A percentile compares a stretch with the other conserved stretches of the same genome.
Conservation (phyloP, 2,113 vertebrate genomes). For the Anguilla japonica region DNA sequence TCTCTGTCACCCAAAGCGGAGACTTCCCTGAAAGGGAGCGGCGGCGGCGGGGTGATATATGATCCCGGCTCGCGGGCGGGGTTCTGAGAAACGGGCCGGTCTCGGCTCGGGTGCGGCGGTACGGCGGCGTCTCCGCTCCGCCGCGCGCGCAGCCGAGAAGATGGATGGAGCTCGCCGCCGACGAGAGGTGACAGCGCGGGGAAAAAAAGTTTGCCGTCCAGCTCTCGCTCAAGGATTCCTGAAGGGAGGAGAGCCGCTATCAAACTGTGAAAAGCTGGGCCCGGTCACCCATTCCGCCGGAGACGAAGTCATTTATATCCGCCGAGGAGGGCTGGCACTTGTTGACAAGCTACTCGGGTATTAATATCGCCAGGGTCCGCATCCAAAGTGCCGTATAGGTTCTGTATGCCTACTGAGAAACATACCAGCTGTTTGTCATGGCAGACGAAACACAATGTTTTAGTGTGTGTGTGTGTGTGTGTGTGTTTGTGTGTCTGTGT, state of each 20-base stretch:
- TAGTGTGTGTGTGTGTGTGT: not conserved
- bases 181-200: not conserved
- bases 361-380: not conserved
- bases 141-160: not conserved
- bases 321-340: not conserved
- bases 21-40: slow-evolving; percentile 3
- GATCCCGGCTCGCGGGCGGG: not conserved
- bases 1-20: not conserved
- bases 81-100: not conserved
- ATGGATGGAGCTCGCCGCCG: slow-evolving; percentile 7
- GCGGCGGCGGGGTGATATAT: not conserved
- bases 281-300: not conserved
- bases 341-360: slow-evolving; percentile 1
- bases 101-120: not conserved
- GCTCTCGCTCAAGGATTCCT: not conserved
- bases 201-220: slow-evolving; percentile 2
- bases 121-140: not conserved
- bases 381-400: not conserved
- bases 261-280: not conserved
- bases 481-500: not conserved
- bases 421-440: not conserved
- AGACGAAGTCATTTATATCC: not conserved
- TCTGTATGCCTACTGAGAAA: not conserved
- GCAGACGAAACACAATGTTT: not conserved
- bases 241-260: not conserved